Evolutionary conservation across 2,113 vertebrate genomes (phyloP), one percentile per base, ranked within the genome.

Genomic region (Thunnus thynnus): DNA sequence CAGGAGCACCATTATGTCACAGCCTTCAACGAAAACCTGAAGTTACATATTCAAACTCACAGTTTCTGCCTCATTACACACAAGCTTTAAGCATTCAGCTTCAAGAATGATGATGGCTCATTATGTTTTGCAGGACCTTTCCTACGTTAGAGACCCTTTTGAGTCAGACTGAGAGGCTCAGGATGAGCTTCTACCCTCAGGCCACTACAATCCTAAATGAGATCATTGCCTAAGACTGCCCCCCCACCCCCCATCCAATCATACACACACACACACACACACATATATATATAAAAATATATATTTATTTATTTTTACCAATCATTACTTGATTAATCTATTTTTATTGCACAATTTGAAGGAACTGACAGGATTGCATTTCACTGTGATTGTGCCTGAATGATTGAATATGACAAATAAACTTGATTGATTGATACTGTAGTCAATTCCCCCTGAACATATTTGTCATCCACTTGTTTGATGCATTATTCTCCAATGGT

Each of bases 381-480:
- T 41, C 36, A 41, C 36, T 41, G 36, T 8, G 36, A 41, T 41
- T 41, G 1, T 9, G 9, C 36, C 36, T 41, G 36, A 41, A 41
- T 41, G 36, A 41, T 41, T 41, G 36, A 7, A 41, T 41, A 2
- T 41, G 36, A 41, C 36, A 41, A 41, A 41, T 41, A 9, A 41
- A 41, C 36, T 36, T 36, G 32, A 36, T 36, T 36, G 32, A 36
- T 36, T 36, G 7, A 7, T 36, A 36, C 32, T 36, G 64, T 57
- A 78, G 75, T 52, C 48, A 88, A 78, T 72, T 82, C 55, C 51
- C 60, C 71, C 56, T 7, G 44, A 76, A 46, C 52, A 64, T 18
- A 66, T 56, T 58, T 76, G 62, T 83, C 72, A 84, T 78, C 72
- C 64, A 58, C 57, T 82, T 66, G 50, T 84, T 82, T 69, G 54